Evolutionary conservation across 2,113 vertebrate genomes (phyloP), one percentile per base, ranked within the genome.

Genomic region (Desmodus rotundus): DNA sequence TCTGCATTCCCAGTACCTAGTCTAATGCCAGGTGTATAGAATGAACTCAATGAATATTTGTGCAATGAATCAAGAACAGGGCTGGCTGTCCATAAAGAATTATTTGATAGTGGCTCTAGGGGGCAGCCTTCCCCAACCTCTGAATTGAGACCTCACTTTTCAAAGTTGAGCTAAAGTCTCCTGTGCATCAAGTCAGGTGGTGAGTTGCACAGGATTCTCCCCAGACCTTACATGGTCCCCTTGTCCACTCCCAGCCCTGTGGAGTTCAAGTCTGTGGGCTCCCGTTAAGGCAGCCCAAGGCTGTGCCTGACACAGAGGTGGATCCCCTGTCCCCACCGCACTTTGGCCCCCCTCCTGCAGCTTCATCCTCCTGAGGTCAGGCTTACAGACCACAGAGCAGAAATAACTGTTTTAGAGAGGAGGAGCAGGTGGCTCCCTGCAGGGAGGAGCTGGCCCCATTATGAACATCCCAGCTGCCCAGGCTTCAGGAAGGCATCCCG

Each of bases 101-200:
- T 96, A 24, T 38, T 87, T 28, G 26, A 61, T 95, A 41, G 43
- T 52, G 89, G 56, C 97, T 91, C 97, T 87, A 98, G 96, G 78
- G 96, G 97, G 97, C 97, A 91, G 95, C 73, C 91, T 97, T 93
- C 61, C 58, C 80, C 91, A 96, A 72, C 50, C 85, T 97, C 90
- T 54, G 36, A 54, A 72, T 90, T 31, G 31, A 78, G 43, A 9
- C 33, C 19, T 6, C 31, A 24, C 16, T 91, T 41, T 61, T 50
- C 65, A 65, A 82, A 20, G 24, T n/a, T 73, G 12, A 14, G 54
- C 54, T 73, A 70, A 76, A 67, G 77, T 36, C 36, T 65, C 33
- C 38, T 10, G 26, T 52, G 58, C 28, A 8, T 54, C 52, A 77
- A 68, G n/a, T 41, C 56, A 54, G 24, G 58, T 78, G 16, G 33